Conservation (phyloP, 2,888 invertebrate species). For the Reticulitermes lucifugus region DNA sequence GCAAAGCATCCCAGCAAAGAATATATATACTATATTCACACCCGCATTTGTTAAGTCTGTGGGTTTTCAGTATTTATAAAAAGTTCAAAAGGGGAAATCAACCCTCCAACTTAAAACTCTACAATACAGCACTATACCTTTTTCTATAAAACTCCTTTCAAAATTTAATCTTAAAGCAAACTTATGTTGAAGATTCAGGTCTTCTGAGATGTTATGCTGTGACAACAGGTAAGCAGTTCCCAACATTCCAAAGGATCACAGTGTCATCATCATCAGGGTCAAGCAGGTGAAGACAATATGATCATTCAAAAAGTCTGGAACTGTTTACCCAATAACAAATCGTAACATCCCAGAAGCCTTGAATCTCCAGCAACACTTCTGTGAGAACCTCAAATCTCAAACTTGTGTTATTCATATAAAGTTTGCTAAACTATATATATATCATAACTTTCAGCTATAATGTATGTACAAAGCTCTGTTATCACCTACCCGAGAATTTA, state of each 20-base stretch:
- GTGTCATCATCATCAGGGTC: too few relatives aligned
- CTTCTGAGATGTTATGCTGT: too few relatives aligned
- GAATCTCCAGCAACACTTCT: conserved; percentile 5
- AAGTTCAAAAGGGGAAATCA: conserved; percentile 25
- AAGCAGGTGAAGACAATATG: too few relatives aligned
- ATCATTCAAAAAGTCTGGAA: too few relatives aligned
- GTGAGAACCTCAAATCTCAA: background rate
- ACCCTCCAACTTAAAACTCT: conserved; percentile 30
- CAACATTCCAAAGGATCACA: too few relatives aligned
- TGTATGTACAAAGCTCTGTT: conserved; percentile 41
- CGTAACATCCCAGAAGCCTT: too few relatives aligned
- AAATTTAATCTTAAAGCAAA: too few relatives aligned
- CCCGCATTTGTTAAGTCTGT: conserved; percentile 1
- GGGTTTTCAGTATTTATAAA: background rate
- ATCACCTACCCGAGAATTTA: conserved; percentile 3
- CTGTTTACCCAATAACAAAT: too few relatives aligned
- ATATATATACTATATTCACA: conserved; percentile 19
- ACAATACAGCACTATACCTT: background rate
- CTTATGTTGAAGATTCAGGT: too few relatives aligned
- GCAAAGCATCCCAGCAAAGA: conserved; percentile 38
- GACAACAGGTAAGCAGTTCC: too few relatives aligned
- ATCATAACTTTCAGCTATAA: conserved; percentile 19
- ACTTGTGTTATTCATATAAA: conserved; percentile 1
- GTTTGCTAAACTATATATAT: background rate
- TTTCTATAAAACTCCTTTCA: background rate